Evolutionary conservation across 2,113 vertebrate genomes (phyloP).

Genomic region (Bos javanicus): DNA sequence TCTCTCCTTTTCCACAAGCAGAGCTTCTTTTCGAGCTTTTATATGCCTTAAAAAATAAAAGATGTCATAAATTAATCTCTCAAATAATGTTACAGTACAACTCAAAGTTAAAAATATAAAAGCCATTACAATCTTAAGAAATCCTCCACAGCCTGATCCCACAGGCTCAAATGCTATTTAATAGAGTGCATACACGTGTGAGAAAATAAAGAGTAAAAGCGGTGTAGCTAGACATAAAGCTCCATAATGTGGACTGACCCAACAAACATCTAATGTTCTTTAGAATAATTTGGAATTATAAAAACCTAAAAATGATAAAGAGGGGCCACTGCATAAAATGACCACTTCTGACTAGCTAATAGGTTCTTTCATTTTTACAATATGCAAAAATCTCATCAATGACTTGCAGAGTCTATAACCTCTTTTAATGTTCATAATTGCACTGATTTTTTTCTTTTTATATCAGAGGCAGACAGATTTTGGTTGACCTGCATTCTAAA

Average conservation of each 20-base stretch:
- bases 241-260: background rate
- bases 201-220: background rate
- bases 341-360: background rate
- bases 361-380: background rate
- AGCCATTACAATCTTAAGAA: background rate
- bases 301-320: background rate
- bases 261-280: background rate
- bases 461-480: background rate
- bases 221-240: background rate
- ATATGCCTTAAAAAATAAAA: slow-evolving; percentile 77
- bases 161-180: background rate
- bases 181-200: background rate
- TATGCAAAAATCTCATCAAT: background rate
- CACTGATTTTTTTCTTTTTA: background rate
- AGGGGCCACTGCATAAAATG: background rate
- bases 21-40: slow-evolving; percentile 86
- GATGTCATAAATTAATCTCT: background rate
- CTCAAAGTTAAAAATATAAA: background rate
- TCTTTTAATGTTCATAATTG: background rate
- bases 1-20: slow-evolving; percentile 89
- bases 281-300: background rate
- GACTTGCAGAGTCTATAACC: background rate
- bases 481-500: background rate
- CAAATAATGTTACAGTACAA: background rate
- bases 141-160: background rate